Conservation (phyloP, 2,113 vertebrate species). For the Percina caprodes region DNA sequence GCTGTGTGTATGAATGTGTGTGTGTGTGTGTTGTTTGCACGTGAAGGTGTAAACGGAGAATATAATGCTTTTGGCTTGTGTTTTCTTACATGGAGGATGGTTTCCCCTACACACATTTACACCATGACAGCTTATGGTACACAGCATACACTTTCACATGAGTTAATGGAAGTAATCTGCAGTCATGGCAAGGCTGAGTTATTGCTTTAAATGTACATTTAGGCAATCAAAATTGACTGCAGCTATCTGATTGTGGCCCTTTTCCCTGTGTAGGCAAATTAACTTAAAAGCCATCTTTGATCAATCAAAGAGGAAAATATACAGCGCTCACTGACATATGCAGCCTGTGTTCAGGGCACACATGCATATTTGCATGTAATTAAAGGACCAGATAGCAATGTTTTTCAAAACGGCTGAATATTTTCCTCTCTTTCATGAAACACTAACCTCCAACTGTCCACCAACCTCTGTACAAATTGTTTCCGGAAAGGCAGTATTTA, state of each 20-base stretch:
- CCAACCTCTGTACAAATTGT: background rate
- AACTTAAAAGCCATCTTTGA: slow-evolving; percentile 61
- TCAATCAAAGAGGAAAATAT: slow-evolving; percentile 53
- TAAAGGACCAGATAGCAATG: slow-evolving; percentile 1
- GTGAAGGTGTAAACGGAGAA: slow-evolving; percentile 1
- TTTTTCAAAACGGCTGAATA: background rate
- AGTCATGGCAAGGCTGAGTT: slow-evolving; percentile 28
- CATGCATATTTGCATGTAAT: slow-evolving; percentile 31
- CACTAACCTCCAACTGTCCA: background rate
- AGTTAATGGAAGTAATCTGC: background rate
- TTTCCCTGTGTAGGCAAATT: slow-evolving; percentile 41
- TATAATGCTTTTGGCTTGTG: background rate
- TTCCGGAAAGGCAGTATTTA: background rate
- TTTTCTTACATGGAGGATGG: background rate
- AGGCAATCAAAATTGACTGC: slow-evolving; percentile 18
- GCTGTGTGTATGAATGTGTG: slow-evolving; percentile 5
- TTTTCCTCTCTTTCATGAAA: background rate
- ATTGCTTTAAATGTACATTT: slow-evolving; percentile 33
- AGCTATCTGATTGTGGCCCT: background rate
- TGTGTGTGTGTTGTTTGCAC: background rate
- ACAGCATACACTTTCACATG: background rate
- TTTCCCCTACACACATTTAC: background rate
- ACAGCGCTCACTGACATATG: slow-evolving; percentile 22
- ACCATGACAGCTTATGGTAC: background rate
- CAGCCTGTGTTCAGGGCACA: background rate